Conservation (phyloP, 2,113 vertebrate genomes). For the Trachemys scripta region DNA sequence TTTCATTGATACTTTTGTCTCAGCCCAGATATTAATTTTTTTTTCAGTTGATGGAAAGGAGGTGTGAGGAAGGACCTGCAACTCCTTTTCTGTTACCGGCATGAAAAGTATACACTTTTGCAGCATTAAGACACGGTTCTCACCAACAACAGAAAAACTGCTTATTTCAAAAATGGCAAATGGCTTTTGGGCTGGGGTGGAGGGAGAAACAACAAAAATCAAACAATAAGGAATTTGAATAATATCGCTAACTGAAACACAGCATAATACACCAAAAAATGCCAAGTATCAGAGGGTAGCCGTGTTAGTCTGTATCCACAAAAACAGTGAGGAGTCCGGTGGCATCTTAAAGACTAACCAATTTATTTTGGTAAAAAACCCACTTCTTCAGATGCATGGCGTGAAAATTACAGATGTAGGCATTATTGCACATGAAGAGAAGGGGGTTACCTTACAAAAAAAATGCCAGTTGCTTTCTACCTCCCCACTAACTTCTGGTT, state of each 20-base stretch:
- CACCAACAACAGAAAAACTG: background rate
- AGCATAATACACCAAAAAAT: background rate
- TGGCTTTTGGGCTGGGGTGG: background rate
- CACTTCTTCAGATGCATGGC: no score
- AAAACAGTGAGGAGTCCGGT: no score
- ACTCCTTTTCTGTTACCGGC: background rate
- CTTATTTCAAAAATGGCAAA: background rate
- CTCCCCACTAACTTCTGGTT: background rate
- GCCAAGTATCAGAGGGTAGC: no score
- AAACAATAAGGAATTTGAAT: background rate
- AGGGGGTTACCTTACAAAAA: no score
- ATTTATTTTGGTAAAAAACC: no score
- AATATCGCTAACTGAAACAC: background rate
- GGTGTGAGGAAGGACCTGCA: background rate
- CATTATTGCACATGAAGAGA: no score
- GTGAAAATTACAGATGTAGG: no score
- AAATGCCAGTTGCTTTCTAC: background rate
- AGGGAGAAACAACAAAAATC: background rate
- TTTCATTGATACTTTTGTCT: background rate
- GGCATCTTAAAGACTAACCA: no score
- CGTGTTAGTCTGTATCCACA: no score
- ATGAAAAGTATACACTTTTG: background rate
- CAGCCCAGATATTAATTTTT: background rate
- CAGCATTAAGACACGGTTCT: background rate
- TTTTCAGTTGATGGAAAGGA: background rate